Conservation (phyloP, 2,888 invertebrate genomes). For the Eupelmus urozonus region DNA sequence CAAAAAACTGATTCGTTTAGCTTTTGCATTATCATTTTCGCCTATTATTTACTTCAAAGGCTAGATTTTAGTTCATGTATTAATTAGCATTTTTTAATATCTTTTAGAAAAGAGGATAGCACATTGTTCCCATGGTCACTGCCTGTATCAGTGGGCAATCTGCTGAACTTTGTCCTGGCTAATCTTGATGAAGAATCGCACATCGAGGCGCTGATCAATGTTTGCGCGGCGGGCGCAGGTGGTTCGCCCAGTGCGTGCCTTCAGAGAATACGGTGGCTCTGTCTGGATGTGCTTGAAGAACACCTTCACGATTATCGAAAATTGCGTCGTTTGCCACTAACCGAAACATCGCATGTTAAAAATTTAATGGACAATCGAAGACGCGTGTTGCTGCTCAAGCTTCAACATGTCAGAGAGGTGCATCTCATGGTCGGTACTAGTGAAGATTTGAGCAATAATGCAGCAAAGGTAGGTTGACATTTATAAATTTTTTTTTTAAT, state of each 20-base stretch:
- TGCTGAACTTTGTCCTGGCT: slow-evolving; percentile 86
- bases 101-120: slow-evolving; percentile 84
- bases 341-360: not conserved
- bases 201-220: slow-evolving; percentile 72
- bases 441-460: slow-evolving; percentile 66
- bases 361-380: not conserved
- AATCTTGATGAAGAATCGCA: slow-evolving; percentile 80
- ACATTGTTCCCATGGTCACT: slow-evolving; percentile 82
- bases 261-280: slow-evolving; percentile 69
- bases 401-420: slow-evolving; percentile 71
- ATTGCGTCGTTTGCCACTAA: slow-evolving; percentile 63
- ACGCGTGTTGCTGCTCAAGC: slow-evolving; percentile 69
- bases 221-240: slow-evolving; percentile 71
- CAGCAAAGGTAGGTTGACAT: slow-evolving; percentile 5
- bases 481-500: not conserved
- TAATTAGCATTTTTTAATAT: not conserved
- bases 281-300: slow-evolving; percentile 72
- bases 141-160: slow-evolving; percentile 83
- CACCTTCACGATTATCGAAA: slow-evolving; percentile 68
- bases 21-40: too few relatives aligned
- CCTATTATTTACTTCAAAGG: too few relatives aligned
- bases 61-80: not conserved
- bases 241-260: slow-evolving; percentile 71
- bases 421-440: slow-evolving; percentile 70
- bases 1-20: too few relatives aligned